Conservation (phyloP, 2,888 invertebrate genomes). For the Yponomeuta cagnagella region DNA sequence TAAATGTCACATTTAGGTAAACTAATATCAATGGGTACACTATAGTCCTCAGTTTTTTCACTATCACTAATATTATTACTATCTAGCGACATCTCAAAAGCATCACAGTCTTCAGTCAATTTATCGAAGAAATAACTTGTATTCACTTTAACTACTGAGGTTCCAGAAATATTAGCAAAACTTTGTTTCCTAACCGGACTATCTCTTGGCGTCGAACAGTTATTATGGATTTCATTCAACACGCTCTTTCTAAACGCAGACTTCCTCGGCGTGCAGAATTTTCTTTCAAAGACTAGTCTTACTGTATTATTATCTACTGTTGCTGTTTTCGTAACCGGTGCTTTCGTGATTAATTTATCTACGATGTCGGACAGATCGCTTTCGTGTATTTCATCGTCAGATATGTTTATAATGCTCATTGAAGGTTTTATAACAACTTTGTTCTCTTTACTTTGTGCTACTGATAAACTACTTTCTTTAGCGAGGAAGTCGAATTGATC, state of each 20-base stretch:
- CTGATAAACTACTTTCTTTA: not conserved
- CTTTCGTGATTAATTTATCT: slow-evolving; percentile 51
- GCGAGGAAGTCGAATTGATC: slow-evolving; percentile 5
- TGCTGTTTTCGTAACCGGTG: slow-evolving; percentile 41
- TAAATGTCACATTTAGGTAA: not conserved
- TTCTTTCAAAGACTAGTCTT: slow-evolving; percentile 46
- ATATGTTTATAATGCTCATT: slow-evolving; percentile 42
- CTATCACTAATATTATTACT: slow-evolving; percentile 43
- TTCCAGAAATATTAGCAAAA: slow-evolving; percentile 32
- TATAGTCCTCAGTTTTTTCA: slow-evolving; percentile 51
- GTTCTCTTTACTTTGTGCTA: not conserved
- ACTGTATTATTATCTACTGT: slow-evolving; percentile 52
- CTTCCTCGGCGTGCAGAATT: slow-evolving; percentile 43
- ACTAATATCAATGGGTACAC: slow-evolving; percentile 21
- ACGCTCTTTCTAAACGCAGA: slow-evolving; percentile 32
- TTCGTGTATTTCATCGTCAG: slow-evolving; percentile 34
- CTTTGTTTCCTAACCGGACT: slow-evolving; percentile 36
- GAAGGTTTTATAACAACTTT: slow-evolving; percentile 24
- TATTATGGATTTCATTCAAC: slow-evolving; percentile 37
- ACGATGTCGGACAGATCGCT: slow-evolving; percentile 56
- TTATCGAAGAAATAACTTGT: slow-evolving; percentile 75
- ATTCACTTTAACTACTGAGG: slow-evolving; percentile 33
- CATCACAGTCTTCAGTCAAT: slow-evolving; percentile 67
- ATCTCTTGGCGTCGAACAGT: slow-evolving; percentile 58
- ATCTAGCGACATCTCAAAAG: slow-evolving; percentile 77